phyloP scores from a whole-genome alignment of 2,797 vertebrate species.

The Platalea minor region DNA sequence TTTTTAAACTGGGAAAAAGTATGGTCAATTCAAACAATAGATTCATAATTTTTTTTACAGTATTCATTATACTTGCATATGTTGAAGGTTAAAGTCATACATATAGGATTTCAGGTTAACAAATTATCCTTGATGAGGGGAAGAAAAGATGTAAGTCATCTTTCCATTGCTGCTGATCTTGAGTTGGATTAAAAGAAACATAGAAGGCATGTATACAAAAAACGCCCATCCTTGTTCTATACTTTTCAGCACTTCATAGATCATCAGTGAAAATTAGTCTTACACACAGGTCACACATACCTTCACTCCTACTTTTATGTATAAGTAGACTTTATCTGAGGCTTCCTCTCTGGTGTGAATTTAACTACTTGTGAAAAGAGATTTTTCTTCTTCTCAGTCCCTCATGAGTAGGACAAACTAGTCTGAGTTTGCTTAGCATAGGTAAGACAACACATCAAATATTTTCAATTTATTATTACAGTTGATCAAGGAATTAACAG shows the following conservation, averaged over 20 bases:
- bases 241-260: background rate
- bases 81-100: background rate
- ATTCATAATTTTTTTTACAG: background rate
- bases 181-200: background rate
- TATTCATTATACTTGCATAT: background rate
- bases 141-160: background rate
- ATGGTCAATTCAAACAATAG: background rate
- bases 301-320: background rate
- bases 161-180: background rate
- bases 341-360: background rate
- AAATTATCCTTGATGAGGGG: background rate
- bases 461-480: background rate
- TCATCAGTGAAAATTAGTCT: background rate
- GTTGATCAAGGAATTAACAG: background rate
- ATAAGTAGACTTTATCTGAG: background rate
- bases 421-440: background rate
- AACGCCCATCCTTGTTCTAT: background rate
- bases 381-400: background rate
- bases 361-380: background rate
- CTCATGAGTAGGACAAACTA: background rate
- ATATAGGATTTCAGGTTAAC: background rate
- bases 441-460: background rate
- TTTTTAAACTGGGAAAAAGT: background rate
- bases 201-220: background rate
- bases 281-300: background rate